Conservation (phyloP, 2,888 invertebrate species). For the Drosophila incognita region DNA sequence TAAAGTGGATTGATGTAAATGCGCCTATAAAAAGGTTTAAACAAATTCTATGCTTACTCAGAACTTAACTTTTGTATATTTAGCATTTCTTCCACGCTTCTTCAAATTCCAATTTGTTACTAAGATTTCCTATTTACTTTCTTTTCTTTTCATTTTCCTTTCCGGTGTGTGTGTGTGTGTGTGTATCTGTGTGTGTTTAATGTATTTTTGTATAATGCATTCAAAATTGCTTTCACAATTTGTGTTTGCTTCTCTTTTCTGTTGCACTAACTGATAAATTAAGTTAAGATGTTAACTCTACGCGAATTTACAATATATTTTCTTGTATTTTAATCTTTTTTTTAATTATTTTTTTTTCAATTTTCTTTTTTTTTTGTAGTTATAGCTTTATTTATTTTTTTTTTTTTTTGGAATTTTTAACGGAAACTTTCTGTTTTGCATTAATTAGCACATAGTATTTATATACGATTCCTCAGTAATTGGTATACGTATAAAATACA, state of each 20-base stretch:
- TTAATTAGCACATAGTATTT: slow-evolving; percentile 47
- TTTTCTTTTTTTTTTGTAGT: slow-evolving; percentile 29
- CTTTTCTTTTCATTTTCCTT: slow-evolving; percentile 20
- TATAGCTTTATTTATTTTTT: slow-evolving; percentile 33
- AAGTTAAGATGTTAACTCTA: slow-evolving; percentile 55
- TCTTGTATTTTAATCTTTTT: slow-evolving; percentile 31
- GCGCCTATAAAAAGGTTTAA: slow-evolving; percentile 64
- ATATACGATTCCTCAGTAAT: slow-evolving; percentile 42
- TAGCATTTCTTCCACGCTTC: slow-evolving; percentile 37
- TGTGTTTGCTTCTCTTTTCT: slow-evolving; percentile 24
- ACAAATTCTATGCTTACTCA: slow-evolving; percentile 46
- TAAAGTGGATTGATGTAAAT: slow-evolving; percentile 61
- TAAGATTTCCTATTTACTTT: slow-evolving; percentile 50
- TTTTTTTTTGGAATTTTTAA: slow-evolving; percentile 37
- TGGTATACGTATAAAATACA: slow-evolving; percentile 30
- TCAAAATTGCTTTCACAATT: slow-evolving; percentile 52
- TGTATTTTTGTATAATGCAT: slow-evolving; percentile 54
- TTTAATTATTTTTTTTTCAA: slow-evolving; percentile 19
- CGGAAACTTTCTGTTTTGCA: slow-evolving; percentile 23
- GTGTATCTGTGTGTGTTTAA: slow-evolving; percentile 11
- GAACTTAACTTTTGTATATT: slow-evolving; percentile 34
- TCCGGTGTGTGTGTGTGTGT: slow-evolving; percentile 14
- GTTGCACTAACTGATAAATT: slow-evolving; percentile 53
- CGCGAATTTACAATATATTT: slow-evolving; percentile 70
- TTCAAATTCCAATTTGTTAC: slow-evolving; percentile 66